Percentiles rank a stretch among this genome's conserved stretches.
Conservation (phyloP, 2,888 invertebrate species). For the Anoplius nigerrimus region DNA sequence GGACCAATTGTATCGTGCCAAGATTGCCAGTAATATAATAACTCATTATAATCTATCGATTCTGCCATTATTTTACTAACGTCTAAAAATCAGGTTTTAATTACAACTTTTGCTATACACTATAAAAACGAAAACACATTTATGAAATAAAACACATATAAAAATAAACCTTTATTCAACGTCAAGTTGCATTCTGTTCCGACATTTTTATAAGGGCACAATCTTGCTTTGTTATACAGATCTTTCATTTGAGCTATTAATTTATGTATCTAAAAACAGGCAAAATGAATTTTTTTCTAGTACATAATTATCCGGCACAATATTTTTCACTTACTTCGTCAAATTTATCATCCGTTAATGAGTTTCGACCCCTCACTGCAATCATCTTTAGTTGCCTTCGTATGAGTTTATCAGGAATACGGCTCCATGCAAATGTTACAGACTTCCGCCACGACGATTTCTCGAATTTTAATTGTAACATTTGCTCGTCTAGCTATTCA, state of each 20-base stretch:
- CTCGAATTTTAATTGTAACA: constrained; percentile 84
- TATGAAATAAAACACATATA: not conserved
- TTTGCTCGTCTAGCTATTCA: constrained; percentile 80
- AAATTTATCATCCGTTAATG: constrained; percentile 84
- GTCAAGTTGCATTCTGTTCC: constrained; percentile 72
- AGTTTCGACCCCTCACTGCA: constrained; percentile 83
- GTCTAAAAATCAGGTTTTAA: constrained; percentile 61
- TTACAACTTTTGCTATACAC: not conserved
- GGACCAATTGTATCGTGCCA: constrained; percentile 89
- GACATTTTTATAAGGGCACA: constrained; percentile 81
- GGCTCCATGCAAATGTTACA: constrained; percentile 81
- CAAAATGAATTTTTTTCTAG: not conserved
- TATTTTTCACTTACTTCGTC: constrained; percentile 78
- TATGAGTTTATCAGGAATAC: constrained; percentile 81
- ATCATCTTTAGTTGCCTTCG: constrained; percentile 84
- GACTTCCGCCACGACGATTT: constrained; percentile 86
- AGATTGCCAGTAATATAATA: constrained; percentile 86
- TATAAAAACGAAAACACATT: not conserved
- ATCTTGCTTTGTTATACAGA: constrained; percentile 82
- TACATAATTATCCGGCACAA: not conserved
- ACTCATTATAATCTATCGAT: constrained; percentile 85
- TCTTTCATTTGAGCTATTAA: constrained; percentile 88
- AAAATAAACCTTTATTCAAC: constrained; percentile 73
- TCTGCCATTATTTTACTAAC: constrained; percentile 80
- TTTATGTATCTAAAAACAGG: constrained; percentile 81